phyloP scores from a whole-genome alignment of 92 coral and sea anemone species.

The Epizoanthus illoricatus region DNA sequence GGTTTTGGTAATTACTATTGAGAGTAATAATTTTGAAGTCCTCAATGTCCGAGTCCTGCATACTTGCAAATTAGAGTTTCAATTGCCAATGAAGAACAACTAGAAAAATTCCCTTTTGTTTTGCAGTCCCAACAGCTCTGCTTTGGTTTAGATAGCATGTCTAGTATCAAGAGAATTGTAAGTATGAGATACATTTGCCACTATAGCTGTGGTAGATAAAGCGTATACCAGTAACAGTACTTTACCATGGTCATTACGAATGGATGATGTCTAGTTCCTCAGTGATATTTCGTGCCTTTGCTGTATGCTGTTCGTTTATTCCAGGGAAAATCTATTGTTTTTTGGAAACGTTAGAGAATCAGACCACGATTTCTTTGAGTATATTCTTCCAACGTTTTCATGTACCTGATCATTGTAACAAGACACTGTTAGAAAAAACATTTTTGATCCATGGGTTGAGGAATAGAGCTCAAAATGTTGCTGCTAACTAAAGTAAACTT shows the following conservation, averaged over 20 bases:
- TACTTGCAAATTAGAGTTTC: too few species aligned
- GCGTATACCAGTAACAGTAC: neutral
- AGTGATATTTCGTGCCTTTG: too few species aligned
- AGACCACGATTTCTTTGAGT: neutral
- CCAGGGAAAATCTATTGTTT: neutral
- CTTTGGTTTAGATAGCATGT: slow-evolving; percentile 76
- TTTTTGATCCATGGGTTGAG: neutral
- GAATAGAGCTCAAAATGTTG: neutral
- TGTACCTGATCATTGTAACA: too few species aligned
- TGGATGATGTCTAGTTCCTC: too few species aligned
- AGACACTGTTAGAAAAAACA: neutral
- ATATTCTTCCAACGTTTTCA: too few species aligned
- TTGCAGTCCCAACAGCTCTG: slow-evolving; percentile 86
- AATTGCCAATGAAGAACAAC: too few species aligned
- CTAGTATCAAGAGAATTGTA: slow-evolving; percentile 88
- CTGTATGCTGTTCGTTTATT: too few species aligned
- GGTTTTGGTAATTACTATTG: too few species aligned
- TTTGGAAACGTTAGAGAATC: neutral
- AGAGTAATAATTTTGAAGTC: too few species aligned
- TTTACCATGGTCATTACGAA: neutral
- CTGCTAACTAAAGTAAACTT: too few species aligned
- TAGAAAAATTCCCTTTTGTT: neutral
- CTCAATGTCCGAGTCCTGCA: too few species aligned
- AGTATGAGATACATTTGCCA: slow-evolving; percentile 31
- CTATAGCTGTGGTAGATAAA: neutral